These are phyloP conservation scores for Myotis vivesi DNA, from an alignment of 2,797 vertebrate genomes.

Conservation along the genomic window DNA sequence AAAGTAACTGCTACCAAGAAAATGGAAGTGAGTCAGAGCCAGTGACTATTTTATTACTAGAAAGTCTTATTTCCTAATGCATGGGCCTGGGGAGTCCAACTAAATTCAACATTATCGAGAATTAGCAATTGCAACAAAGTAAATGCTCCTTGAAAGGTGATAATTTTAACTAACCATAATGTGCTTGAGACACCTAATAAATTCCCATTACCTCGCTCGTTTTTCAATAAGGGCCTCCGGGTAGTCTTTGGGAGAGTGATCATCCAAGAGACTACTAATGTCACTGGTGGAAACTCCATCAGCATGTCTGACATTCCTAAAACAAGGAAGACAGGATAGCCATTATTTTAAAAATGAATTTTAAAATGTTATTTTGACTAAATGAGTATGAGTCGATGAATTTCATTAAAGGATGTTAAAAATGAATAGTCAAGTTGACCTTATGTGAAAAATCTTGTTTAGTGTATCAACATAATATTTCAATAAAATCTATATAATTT, in stretches of 20 bases:
- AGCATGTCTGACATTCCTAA: conserved; percentile 92
- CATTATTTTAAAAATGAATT: not conserved
- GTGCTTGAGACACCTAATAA: conserved; percentile 36
- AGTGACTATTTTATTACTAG: not conserved
- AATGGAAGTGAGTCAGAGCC: not conserved
- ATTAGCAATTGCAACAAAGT: not conserved
- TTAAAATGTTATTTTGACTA: not conserved
- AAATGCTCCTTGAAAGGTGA: not conserved
- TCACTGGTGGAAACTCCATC: conserved; percentile 94
- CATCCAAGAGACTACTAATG: conserved; percentile 94
- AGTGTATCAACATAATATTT: too few relatives aligned
- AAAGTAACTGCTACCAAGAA: not conserved
- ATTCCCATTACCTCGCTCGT: conserved; percentile 88
- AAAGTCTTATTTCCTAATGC: not conserved
- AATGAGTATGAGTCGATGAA: too few relatives aligned
- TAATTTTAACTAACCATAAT: not conserved
- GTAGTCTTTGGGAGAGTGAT: conserved; percentile 90
- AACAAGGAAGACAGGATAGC: conserved; percentile 65
- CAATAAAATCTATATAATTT: too few relatives aligned
- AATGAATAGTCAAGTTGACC: too few relatives aligned
- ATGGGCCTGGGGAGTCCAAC: not conserved
- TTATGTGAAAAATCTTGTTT: too few relatives aligned
- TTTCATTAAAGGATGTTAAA: too few relatives aligned
- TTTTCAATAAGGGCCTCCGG: conserved; percentile 95
- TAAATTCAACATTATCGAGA: not conserved